These are phyloP conservation scores for Tragulus kanchil DNA, from an alignment of 2,113 vertebrate species.

Conservation along the genomic window DNA sequence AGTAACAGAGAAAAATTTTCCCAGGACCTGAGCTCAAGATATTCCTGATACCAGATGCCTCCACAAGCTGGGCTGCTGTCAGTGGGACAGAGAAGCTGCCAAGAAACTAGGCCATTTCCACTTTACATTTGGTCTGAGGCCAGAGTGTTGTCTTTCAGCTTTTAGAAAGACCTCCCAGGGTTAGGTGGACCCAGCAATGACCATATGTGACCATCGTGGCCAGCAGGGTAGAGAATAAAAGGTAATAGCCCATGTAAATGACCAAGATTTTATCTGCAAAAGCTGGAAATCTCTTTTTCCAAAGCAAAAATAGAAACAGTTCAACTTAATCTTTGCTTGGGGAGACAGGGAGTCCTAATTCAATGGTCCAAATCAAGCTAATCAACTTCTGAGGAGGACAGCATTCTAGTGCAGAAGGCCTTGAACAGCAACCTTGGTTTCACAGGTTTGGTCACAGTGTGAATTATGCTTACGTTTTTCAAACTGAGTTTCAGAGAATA, in stretches of 20 bases:
- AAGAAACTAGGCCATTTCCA: conserved; percentile 62
- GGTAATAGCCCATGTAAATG: not conserved
- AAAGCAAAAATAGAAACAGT: conserved; percentile 24
- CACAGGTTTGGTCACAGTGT: not conserved
- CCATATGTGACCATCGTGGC: not conserved
- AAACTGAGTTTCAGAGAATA: not conserved
- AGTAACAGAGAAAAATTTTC: conserved; percentile 69
- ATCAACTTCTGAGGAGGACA: not conserved
- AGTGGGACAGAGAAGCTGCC: conserved; percentile 34
- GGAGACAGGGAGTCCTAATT: not conserved
- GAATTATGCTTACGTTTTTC: not conserved
- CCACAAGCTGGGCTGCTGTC: conserved; percentile 24
- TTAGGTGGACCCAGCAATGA: not conserved
- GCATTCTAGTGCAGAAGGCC: not conserved
- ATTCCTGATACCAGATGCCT: conserved; percentile 53
- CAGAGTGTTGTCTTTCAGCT: conserved; percentile 52
- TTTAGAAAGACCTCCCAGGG: conserved; percentile 40
- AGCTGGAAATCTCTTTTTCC: not conserved
- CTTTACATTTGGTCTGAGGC: conserved; percentile 59
- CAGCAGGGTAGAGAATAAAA: not conserved
- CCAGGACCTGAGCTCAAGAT: conserved; percentile 67
- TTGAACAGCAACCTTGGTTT: not conserved
- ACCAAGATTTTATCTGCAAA: not conserved
- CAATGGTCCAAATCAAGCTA: not conserved
- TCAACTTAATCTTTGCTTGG: not conserved